Conservation (phyloP, 2,113 vertebrate genomes). For the Herpetotheres cachinnans region DNA sequence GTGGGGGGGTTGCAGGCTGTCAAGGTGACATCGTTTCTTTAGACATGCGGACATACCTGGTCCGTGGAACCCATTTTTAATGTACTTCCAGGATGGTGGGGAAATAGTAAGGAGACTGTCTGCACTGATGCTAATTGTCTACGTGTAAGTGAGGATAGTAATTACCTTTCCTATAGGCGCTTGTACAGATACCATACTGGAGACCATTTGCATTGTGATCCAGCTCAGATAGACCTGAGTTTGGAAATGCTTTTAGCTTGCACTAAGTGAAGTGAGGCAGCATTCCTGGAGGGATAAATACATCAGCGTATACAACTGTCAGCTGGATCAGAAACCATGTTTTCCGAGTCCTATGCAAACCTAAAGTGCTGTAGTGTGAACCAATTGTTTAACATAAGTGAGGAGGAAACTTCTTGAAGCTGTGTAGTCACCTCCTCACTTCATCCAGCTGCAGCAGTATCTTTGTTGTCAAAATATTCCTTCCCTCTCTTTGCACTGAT, state of each 20-base stretch:
- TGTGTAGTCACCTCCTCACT: not conserved
- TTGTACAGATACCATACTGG: not conserved
- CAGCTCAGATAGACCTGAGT: not conserved
- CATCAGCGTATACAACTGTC: not conserved
- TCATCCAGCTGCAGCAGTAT: not conserved
- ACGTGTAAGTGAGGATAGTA: not conserved
- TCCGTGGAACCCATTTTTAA: not conserved
- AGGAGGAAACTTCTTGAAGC: not conserved
- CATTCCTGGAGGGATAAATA: not conserved
- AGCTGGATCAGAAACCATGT: not conserved
- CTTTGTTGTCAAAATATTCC: slow-evolving; percentile 28
- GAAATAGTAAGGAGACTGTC: not conserved
- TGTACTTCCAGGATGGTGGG: not conserved
- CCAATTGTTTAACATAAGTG: not conserved
- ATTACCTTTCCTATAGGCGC: not conserved
- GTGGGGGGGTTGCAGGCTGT: not conserved
- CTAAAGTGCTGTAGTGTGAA: not conserved
- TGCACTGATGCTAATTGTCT: not conserved
- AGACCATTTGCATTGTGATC: not conserved
- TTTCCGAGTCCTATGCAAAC: not conserved
- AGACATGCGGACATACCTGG: not conserved
- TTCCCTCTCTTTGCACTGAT: not conserved
- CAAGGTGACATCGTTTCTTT: not conserved
- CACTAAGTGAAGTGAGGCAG: not conserved
- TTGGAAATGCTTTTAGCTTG: not conserved